Percentiles rank a stretch among this genome's conserved stretches.
phyloP scores from a whole-genome alignment of 2,797 vertebrate genomes.

The Apogon talboti region DNA sequence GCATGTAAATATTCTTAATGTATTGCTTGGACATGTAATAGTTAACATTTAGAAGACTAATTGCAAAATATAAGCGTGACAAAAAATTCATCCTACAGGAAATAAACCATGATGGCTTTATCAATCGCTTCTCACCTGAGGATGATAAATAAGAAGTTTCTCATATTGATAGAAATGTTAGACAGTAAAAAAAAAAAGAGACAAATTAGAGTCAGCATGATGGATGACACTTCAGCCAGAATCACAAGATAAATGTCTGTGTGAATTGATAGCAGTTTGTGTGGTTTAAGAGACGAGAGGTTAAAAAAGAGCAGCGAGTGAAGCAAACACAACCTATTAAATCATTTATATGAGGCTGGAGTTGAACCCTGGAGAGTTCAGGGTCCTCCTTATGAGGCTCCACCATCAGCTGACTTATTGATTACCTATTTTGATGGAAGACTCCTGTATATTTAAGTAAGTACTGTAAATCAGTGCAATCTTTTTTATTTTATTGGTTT shows the following conservation, averaged over 20 bases:
- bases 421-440: slow-evolving; percentile 12
- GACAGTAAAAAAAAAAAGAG: background rate
- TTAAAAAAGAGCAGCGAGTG: slow-evolving; percentile 4
- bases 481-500: background rate
- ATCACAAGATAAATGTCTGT: slow-evolving; percentile 16
- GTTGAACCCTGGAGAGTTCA: slow-evolving; percentile 7
- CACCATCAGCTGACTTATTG: slow-evolving; percentile 21
- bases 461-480: background rate
- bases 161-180: slow-evolving; percentile 40
- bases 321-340: slow-evolving; percentile 15
- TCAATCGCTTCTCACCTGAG: background rate
- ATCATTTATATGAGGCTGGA: slow-evolving; percentile 22
- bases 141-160: slow-evolving; percentile 49
- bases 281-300: slow-evolving; percentile 13
- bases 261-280: slow-evolving; percentile 15
- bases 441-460: background rate
- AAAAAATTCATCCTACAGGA: background rate
- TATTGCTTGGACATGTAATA: too few relatives aligned
- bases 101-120: slow-evolving; percentile 18
- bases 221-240: slow-evolving; percentile 25
- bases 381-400: slow-evolving; percentile 5
- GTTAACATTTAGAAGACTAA: too few relatives aligned
- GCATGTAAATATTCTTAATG: too few relatives aligned
- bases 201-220: slow-evolving; percentile 35
- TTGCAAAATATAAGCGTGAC: too few relatives aligned